Conservation (phyloP, 2,113 vertebrate genomes). For the Cranoglanis bouderius region DNA sequence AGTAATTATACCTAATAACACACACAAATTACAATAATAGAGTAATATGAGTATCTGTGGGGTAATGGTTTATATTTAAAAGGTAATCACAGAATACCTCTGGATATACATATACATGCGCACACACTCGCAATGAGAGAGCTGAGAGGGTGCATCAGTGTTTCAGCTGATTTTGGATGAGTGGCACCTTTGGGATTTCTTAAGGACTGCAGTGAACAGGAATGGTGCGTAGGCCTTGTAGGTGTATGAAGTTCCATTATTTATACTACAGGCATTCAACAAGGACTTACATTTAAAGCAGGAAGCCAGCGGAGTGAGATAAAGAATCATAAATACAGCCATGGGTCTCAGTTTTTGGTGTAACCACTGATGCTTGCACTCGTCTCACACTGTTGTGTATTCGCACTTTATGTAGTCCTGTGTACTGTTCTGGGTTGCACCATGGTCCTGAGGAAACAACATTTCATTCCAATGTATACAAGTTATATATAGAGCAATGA, state of each 20-base stretch:
- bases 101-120: not conserved
- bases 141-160: not conserved
- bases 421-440: too few relatives aligned
- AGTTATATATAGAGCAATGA: too few relatives aligned
- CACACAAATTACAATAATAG: conserved; percentile 28
- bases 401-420: too few relatives aligned
- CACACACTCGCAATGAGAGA: not conserved
- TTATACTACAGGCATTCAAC: not conserved
- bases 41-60: conserved; percentile 26
- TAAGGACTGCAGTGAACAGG: not conserved
- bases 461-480: too few relatives aligned
- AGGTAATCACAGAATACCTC: conserved; percentile 1
- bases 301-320: not conserved
- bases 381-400: too few relatives aligned
- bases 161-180: not conserved
- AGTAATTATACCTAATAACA: conserved; percentile 25
- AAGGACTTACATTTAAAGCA: not conserved
- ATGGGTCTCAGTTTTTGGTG: not conserved
- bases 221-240: not conserved
- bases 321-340: not conserved
- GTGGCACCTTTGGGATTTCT: not conserved
- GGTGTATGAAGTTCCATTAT: not conserved
- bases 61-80: conserved; percentile 22
- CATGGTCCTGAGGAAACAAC: too few relatives aligned
- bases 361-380: not conserved